phyloP scores from a whole-genome alignment of 2,888 invertebrate genomes.

The Schrankia costaestrigalis region DNA sequence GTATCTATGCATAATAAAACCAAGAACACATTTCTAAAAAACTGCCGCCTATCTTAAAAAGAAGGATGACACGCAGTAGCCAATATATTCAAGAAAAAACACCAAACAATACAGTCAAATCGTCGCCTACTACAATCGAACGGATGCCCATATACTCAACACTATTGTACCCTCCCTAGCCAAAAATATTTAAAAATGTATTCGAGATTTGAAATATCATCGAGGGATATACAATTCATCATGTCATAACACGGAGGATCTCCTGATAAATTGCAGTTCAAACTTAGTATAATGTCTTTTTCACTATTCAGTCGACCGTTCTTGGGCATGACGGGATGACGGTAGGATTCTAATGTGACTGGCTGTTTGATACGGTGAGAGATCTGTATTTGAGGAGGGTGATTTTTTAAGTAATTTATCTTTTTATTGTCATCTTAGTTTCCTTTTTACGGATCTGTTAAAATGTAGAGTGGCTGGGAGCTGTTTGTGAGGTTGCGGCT shows the following conservation, averaged over 20 bases:
- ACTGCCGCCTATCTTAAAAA: too few species aligned
- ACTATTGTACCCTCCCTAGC: conserved; percentile 37
- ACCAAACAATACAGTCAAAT: conserved; percentile 45
- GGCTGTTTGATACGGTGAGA: conserved; percentile 28
- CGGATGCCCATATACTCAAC: conserved; percentile 71
- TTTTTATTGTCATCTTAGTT: conserved; percentile 14
- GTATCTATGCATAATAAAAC: too few species aligned
- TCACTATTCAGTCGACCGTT: conserved; percentile 57
- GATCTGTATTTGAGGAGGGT: conserved; percentile 30
- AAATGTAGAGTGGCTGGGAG: conserved; percentile 4
- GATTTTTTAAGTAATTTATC: conserved; percentile 12
- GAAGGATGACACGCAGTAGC: conserved; percentile 52
- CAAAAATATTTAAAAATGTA: conserved; percentile 54
- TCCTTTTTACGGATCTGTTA: too few species aligned
- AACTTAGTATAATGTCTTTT: conserved; percentile 80
- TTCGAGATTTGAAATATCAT: conserved; percentile 74
- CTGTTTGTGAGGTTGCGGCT: conserved; percentile 3
- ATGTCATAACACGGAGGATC: conserved; percentile 78
- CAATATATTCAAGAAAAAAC: conserved; percentile 27
- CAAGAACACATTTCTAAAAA: too few species aligned
- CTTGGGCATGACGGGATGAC: conserved; percentile 64
- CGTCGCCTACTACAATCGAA: conserved; percentile 56
- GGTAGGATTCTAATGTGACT: conserved; percentile 41
- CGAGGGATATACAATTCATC: conserved; percentile 75
- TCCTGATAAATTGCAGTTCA: conserved; percentile 77